Percentiles rank a stretch among this genome's conserved stretches.
Conservation (phyloP, 2,113 vertebrate species). For the Amia ocellicauda region DNA sequence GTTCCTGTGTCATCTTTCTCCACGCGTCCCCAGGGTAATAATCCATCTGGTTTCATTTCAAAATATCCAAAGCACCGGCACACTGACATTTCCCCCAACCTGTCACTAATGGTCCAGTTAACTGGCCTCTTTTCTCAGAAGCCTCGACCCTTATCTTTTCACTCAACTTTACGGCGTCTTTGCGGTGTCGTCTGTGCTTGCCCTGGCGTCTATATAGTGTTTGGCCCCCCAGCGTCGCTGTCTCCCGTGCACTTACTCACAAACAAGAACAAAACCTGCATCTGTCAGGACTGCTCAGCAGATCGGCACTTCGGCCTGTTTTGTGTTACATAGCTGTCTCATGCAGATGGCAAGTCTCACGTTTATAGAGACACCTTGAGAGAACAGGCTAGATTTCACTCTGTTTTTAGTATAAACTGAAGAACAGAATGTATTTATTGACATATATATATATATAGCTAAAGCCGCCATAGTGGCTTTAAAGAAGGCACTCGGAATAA, state of each 20-base stretch:
- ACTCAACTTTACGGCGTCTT: too few species aligned
- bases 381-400: too few species aligned
- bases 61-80: not conserved
- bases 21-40: not conserved
- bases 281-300: not conserved
- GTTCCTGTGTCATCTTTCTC: not conserved
- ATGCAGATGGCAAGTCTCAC: not conserved
- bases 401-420: conserved; percentile 8
- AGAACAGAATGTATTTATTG: too few species aligned
- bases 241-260: too few species aligned
- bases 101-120: not conserved
- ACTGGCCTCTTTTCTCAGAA: not conserved
- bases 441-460: too few species aligned
- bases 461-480: conserved; percentile 39
- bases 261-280: not conserved
- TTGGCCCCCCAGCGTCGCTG: not conserved
- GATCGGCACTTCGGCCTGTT: not conserved
- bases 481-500: conserved; percentile 28
- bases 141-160: not conserved
- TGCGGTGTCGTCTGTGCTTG: too few species aligned
- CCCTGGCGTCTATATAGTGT: too few species aligned
- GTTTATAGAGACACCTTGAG: too few species aligned
- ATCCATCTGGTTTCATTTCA: not conserved
- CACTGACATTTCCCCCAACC: not conserved
- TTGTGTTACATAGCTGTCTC: too few species aligned